Evolutionary conservation across 2,888 invertebrate species (phyloP), one percentile per base, ranked within the genome.

Genomic region (Corythucha ciliata): DNA sequence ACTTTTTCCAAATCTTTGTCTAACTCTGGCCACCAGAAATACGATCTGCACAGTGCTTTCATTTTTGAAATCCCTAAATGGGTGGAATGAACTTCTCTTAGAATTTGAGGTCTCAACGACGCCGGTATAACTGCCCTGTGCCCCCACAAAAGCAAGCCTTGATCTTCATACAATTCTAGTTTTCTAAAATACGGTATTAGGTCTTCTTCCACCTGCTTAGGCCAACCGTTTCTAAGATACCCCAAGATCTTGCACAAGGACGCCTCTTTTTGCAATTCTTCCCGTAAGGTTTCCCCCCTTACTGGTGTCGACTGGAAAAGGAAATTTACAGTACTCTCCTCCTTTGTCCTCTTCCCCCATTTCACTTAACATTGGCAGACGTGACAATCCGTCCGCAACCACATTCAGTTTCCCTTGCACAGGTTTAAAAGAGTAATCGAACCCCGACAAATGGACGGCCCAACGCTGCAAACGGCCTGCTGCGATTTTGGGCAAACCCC

Each of bases 381-480:
- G 29, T 10, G 44, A 44, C 18, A 44, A 21, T 7, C 14, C 44
- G 29, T 44, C 44, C n/a, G 48, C 48, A 7, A 27, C 29, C 39
- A 46, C 52, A 8, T 46, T 26, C 7, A 29, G 33, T n/a, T n/a
- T n/a, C 0, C 56, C 58, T 27, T 58, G 55, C 1, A 61, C 37
- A 48, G 57, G 56, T n/a, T 58, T 33, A 10, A 63, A 48, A 21
- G 41, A 52, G 16, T 60, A 62, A 25, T 61, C 50, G 36, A 58
- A 61, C 4, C 56, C 37, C 8, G 40, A 45, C 12, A 56, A 34
- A 29, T 39, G 49, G n/a, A 41, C 14, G 24, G 64, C 62, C 64
- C 63, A 66, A 46, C 64, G 47, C 49, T 64, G 63, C 3, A 65
- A 33, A 50, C 66, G 47, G 16, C 62, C 62, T 16, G 66, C 63